Conservation (phyloP, 2,797 vertebrate species). For the Sylvilagus floridanus region DNA sequence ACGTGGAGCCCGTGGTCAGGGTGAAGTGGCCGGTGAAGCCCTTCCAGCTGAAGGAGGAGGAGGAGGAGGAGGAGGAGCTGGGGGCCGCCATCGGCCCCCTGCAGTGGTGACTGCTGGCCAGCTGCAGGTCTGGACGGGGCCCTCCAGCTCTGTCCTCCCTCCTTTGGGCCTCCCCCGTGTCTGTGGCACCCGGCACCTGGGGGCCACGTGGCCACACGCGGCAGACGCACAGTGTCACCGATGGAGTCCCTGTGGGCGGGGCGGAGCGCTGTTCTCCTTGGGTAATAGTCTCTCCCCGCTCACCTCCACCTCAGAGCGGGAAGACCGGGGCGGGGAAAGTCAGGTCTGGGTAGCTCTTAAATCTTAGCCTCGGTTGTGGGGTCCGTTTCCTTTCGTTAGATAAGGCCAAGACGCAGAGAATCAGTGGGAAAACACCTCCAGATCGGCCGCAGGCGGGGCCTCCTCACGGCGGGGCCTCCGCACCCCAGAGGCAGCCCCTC, state of each 20-base stretch:
- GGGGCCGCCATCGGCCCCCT: slow-evolving; percentile 75
- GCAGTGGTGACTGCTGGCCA: slow-evolving; percentile 74
- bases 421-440: slow-evolving; percentile 70
- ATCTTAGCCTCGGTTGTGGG: slow-evolving; percentile 34
- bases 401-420: slow-evolving; percentile 60
- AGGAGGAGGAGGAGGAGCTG: slow-evolving; percentile 75
- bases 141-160: background rate
- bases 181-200: background rate
- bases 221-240: background rate
- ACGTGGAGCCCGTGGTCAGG: slow-evolving; percentile 79
- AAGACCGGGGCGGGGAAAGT: background rate
- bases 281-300: background rate
- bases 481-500: slow-evolving; percentile 50
- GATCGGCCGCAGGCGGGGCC: background rate
- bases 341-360: background rate
- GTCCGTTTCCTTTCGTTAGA: slow-evolving; percentile 59
- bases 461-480: background rate
- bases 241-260: background rate
- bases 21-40: slow-evolving; percentile 80
- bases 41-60: slow-evolving; percentile 70
- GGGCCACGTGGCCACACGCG: background rate
- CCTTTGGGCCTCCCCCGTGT: background rate
- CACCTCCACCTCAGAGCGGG: background rate
- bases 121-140: background rate
- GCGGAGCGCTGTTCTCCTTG: background rate